Base-by-base conservation (phyloP, 2,888 invertebrate species). In the Athalia cordata region DNA sequence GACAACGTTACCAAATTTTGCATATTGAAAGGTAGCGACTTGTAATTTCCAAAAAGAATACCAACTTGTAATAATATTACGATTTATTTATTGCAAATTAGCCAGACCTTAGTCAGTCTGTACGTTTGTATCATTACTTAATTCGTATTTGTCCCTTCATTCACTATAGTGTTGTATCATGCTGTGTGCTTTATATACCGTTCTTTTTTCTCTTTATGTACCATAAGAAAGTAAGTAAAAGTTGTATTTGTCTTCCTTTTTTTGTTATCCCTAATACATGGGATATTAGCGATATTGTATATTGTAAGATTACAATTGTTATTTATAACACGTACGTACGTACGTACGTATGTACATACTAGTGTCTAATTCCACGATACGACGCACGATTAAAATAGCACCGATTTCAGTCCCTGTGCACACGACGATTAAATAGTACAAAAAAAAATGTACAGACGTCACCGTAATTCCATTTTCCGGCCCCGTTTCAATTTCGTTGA, bases 221-320 rank as follows among this genome's bases (percentile, higher is more conserved):
- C 86, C 89, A 89, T 90, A 88, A 88, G 89, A 90, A 90, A 89
- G 88, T 87, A 87, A 87, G 85, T 88, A 87, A 84, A 87, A 87
- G 83, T 86, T 84, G 83, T 87, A 86, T 86, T 65, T n/a, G 62
- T 62, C 29, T 62, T 11, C 8, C 84, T 87, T 83, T 85, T 86
- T 84, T 87, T 86, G 85, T 84, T 84, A 84, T 82, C 82, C 83
- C 83, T 83, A 83, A 83, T 82, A 83, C 83, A 84, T 83, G 81
- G 83, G 83, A 76, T 82, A 81, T 85, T 89, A 87, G 29, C 29
- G 29, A 29, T 29, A 29, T 29, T 29, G 29, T 29, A 84, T 86
- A 83, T 84, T 86, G 84, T 87, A 86, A 86, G 88, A 88, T 89
- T 89, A 90, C 88, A 86, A 88, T 89, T 89, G 75, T 75, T 75